Evolutionary conservation across 2,797 vertebrate species (phyloP).

Genomic region (Catostomus latipinnis): DNA sequence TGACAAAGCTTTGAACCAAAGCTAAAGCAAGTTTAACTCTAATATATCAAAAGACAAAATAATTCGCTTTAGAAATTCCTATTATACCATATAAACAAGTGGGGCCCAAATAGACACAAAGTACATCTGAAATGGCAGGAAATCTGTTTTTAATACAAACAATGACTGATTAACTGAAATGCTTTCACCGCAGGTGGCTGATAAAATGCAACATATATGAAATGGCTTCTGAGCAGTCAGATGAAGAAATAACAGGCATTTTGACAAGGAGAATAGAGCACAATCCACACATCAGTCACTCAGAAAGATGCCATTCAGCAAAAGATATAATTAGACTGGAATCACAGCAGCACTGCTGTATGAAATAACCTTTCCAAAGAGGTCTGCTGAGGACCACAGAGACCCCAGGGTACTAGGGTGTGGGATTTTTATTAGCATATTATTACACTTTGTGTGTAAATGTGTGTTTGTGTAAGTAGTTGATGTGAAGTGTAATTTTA

Average conservation of each 20-base stretch:
- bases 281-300: conserved; percentile 27
- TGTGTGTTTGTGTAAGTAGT: not conserved
- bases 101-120: not conserved
- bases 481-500: too few relatives aligned
- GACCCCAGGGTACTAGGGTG: not conserved
- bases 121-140: not conserved
- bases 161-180: conserved; percentile 34
- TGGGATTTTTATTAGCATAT: not conserved
- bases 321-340: conserved; percentile 49
- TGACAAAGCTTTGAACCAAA: not conserved
- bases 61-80: not conserved
- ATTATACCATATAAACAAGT: conserved; percentile 3
- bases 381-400: not conserved
- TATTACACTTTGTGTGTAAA: not conserved
- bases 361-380: conserved; percentile 41
- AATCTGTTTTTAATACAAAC: conserved; percentile 38
- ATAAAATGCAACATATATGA: conserved; percentile 25
- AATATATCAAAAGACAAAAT: not conserved
- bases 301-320: conserved; percentile 30
- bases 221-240: conserved; percentile 47
- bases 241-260: conserved; percentile 43
- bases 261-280: conserved; percentile 44
- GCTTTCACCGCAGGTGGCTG: conserved; percentile 24
- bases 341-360: conserved; percentile 20
- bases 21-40: not conserved